Evolutionary conservation across 2,113 vertebrate species (phyloP).

Genomic region (Suricata suricatta): DNA sequence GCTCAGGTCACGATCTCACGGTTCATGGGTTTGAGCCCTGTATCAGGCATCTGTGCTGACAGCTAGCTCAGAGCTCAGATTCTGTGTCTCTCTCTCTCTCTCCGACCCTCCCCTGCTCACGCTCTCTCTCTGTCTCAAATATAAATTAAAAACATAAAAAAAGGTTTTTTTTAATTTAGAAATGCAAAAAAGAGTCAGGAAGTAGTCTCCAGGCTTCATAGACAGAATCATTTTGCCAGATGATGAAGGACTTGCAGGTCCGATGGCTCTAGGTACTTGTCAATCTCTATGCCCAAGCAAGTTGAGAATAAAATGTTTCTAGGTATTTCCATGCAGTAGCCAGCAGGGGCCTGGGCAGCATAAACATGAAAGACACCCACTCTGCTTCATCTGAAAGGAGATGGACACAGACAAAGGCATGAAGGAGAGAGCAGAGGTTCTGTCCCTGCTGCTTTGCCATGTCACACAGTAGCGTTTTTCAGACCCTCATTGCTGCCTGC

Average conservation of each 20-base stretch:
- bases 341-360: slow-evolving; percentile 55
- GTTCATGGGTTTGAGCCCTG: no score
- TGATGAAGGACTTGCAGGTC: slow-evolving; percentile 58
- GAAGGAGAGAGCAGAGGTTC: neutral
- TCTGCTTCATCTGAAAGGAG: neutral
- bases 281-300: slow-evolving; percentile 60
- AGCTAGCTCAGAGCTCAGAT: no score
- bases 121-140: no score
- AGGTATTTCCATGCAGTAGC: slow-evolving; percentile 63
- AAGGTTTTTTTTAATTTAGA: neutral
- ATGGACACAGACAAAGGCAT: neutral
- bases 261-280: slow-evolving; percentile 73
- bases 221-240: slow-evolving; percentile 69
- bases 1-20: no score
- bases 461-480: accelerated
- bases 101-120: no score
- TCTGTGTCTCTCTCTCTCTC: no score
- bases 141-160: no score
- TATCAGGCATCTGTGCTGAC: no score
- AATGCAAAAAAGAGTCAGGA: slow-evolving; percentile 57
- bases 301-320: slow-evolving; percentile 71
- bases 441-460: neutral
- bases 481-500: neutral
- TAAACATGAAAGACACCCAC: neutral
- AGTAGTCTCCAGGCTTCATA: slow-evolving; percentile 50